These are phyloP conservation scores for Etheostoma cragini DNA, from an alignment of 2,113 vertebrate genomes.

Conservation along the genomic window DNA sequence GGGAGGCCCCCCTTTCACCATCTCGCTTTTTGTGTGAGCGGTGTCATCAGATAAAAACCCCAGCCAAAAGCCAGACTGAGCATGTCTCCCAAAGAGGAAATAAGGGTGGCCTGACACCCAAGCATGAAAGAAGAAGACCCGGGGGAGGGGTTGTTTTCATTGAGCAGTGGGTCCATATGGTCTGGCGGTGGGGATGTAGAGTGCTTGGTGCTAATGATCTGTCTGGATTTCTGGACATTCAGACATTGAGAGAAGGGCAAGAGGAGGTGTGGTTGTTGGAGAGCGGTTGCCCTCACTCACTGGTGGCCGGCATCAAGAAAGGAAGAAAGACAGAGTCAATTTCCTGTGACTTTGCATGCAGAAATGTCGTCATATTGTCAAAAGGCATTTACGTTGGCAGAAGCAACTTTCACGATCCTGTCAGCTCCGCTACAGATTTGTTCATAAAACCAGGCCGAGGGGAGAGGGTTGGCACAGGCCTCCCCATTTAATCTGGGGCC, in stretches of 20 bases:
- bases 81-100: conserved; percentile 61
- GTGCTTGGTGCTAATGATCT: conserved; percentile 51
- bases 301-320: conserved; percentile 42
- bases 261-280: conserved; percentile 39
- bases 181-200: conserved; percentile 30
- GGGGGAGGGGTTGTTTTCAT: conserved; percentile 36
- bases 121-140: conserved; percentile 57
- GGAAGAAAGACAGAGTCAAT: conserved; percentile 47
- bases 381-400: conserved; percentile 53
- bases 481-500: conserved; percentile 1
- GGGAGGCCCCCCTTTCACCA: conserved; percentile 60
- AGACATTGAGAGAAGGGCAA: not conserved
- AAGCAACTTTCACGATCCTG: conserved; percentile 40
- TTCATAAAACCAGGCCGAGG: not conserved
- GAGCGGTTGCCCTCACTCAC: conserved; percentile 35
- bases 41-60: conserved; percentile 74
- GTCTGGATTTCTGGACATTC: conserved; percentile 35
- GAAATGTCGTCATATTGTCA: conserved; percentile 48
- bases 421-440: conserved; percentile 35
- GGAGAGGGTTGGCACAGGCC: not conserved
- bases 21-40: conserved; percentile 67
- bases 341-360: conserved; percentile 70
- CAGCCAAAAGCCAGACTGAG: conserved; percentile 63
- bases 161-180: conserved; percentile 43
- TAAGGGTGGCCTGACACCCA: conserved; percentile 69